phyloP scores from a whole-genome alignment of 2,113 vertebrate genomes.

The Pimephales promelas region DNA sequence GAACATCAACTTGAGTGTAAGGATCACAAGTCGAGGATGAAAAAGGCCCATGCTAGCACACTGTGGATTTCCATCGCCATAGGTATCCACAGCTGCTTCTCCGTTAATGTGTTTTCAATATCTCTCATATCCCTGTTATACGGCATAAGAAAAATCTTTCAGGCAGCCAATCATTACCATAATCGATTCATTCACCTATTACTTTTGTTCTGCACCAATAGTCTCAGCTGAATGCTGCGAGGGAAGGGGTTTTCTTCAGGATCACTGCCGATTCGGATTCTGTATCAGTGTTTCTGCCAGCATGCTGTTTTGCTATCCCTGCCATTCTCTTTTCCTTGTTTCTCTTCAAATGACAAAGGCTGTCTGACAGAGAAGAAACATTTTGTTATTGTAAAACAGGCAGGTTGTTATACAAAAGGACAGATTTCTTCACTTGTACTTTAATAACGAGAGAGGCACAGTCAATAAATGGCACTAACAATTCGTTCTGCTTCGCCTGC shows the following conservation, averaged over 20 bases:
- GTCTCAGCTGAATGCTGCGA: slow-evolving; percentile 67
- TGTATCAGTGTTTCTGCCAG: slow-evolving; percentile 55
- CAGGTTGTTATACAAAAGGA: slow-evolving; percentile 86
- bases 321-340: slow-evolving; percentile 65
- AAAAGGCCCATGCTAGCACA: slow-evolving; percentile 36
- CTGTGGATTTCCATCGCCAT: slow-evolving; percentile 28
- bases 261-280: slow-evolving; percentile 63
- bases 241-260: slow-evolving; percentile 56
- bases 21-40: slow-evolving; percentile 31
- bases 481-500: slow-evolving; percentile 88
- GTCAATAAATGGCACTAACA: slow-evolving; percentile 90
- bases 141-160: slow-evolving; percentile 67
- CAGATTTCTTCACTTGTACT: slow-evolving; percentile 83
- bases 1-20: slow-evolving; percentile 23
- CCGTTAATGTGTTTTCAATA: slow-evolving; percentile 52
- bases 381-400: slow-evolving; percentile 85
- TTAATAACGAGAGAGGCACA: slow-evolving; percentile 84
- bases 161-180: slow-evolving; percentile 77
- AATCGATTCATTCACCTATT: slow-evolving; percentile 81
- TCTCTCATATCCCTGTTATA: slow-evolving; percentile 63
- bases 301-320: slow-evolving; percentile 54
- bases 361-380: slow-evolving; percentile 76
- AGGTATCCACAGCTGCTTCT: slow-evolving; percentile 39
- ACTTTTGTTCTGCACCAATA: slow-evolving; percentile 74
- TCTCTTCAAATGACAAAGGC: slow-evolving; percentile 66